Percentiles rank a stretch among this genome's conserved stretches.
Conservation (phyloP, 1,140 invertebrate genomes). For the Drosophila sproati region DNA sequence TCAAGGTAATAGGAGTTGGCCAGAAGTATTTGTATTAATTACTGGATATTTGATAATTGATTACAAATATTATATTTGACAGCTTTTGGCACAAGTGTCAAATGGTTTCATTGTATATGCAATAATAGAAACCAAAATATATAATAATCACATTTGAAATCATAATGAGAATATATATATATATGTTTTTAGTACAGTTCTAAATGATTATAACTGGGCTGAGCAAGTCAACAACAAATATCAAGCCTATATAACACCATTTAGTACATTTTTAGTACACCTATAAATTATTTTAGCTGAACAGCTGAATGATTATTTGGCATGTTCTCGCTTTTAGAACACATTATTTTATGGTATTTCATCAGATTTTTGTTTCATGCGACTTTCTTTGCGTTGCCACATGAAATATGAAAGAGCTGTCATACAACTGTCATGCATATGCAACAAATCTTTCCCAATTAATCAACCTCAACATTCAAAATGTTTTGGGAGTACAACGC, state of each 20-base stretch:
- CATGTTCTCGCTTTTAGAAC: constrained; percentile 40
- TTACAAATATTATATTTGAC: constrained; percentile 6
- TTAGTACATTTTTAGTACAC: constrained; percentile 4
- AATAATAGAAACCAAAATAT: neutral
- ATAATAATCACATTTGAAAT: neutral
- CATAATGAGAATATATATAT: too few species aligned
- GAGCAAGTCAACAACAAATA: too few species aligned
- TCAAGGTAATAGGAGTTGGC: constrained; percentile 28
- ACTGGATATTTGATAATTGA: constrained; percentile 28
- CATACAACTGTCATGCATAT: constrained; percentile 45
- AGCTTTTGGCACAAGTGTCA: constrained; percentile 26
- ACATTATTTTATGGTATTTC: constrained; percentile 24
- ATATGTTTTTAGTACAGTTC: too few species aligned
- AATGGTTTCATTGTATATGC: constrained; percentile 2
- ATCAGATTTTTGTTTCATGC: constrained; percentile 43
- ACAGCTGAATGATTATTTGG: constrained; percentile 41
- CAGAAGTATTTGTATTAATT: constrained; percentile 15
- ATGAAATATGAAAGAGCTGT: constrained; percentile 24
- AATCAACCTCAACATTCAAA: constrained; percentile 43
- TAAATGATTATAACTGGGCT: too few species aligned
- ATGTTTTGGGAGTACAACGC: constrained; percentile 33
- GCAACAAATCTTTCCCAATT: constrained; percentile 54
- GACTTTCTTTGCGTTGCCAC: constrained; percentile 11
- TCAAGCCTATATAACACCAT: too few species aligned
- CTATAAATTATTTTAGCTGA: constrained; percentile 6